Conservation (phyloP, 2,113 vertebrate genomes). For the Colaptes auratus region DNA sequence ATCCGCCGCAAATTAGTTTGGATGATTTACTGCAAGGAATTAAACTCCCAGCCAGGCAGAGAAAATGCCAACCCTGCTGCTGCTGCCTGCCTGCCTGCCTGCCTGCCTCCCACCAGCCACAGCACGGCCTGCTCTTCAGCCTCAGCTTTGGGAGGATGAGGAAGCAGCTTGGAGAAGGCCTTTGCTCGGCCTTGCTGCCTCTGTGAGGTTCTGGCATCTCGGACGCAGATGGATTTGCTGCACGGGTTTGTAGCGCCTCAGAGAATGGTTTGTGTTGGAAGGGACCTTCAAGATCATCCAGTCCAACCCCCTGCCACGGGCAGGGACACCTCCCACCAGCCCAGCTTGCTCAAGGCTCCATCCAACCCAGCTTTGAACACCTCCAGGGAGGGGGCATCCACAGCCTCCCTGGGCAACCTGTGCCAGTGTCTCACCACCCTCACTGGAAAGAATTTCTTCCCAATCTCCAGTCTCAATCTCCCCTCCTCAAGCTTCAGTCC, state of each 20-base stretch:
- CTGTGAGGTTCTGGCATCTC: neutral
- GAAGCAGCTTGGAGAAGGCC: rapidly evolving
- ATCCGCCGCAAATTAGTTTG: conserved; percentile 64
- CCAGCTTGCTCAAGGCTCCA: too few species aligned
- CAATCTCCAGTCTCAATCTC: too few species aligned
- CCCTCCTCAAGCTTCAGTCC: too few species aligned
- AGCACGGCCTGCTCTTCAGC: rapidly evolving
- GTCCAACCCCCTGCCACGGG: too few species aligned
- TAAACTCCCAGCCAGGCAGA: conserved; percentile 44
- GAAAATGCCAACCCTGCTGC: neutral
- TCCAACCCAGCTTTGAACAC: too few species aligned
- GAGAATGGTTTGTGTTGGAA: too few species aligned
- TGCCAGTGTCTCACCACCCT: too few species aligned
- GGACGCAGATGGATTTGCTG: rapidly evolving
- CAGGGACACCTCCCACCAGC: too few species aligned
- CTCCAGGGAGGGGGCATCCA: too few species aligned
- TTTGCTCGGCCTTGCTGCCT: neutral
- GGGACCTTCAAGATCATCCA: too few species aligned
- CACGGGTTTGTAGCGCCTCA: rapidly evolving
- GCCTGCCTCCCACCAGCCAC: neutral
- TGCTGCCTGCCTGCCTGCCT: neutral
- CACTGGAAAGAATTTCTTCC: too few species aligned
- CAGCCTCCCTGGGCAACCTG: too few species aligned
- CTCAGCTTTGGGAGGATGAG: neutral
- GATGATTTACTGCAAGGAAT: conserved; percentile 73